These are phyloP conservation scores for Coilia nasus DNA, from an alignment of 2,797 vertebrate genomes.

Conservation along the genomic window DNA sequence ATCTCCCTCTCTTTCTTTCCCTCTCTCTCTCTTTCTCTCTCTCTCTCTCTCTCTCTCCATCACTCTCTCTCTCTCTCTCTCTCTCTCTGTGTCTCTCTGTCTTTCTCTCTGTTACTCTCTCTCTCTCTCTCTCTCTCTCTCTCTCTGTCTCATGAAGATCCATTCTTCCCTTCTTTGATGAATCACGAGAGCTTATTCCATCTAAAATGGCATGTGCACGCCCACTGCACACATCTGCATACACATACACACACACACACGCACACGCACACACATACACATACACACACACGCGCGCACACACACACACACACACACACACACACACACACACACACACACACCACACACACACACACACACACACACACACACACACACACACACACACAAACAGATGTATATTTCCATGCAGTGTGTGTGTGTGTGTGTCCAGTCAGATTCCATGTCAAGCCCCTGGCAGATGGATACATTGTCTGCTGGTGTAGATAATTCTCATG, in stretches of 20 bases:
- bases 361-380: too few relatives aligned
- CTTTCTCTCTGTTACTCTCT: not conserved
- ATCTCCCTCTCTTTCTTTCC: not conserved
- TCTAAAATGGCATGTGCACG: slow-evolving; percentile 9
- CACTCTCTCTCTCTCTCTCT: not conserved
- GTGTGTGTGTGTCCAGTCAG: not conserved
- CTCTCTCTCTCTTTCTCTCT: not conserved
- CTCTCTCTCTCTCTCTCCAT: not conserved
- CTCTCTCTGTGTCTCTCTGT: not conserved
- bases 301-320: too few relatives aligned
- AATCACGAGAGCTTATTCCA: slow-evolving; percentile 5
- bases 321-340: not conserved
- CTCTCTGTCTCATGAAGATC: not conserved
- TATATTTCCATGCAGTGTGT: not conserved
- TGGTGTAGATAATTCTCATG: slow-evolving; percentile 33
- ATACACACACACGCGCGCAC: slow-evolving; percentile 9
- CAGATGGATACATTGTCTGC: slow-evolving; percentile 41
- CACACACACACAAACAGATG: too few relatives aligned
- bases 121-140: not conserved
- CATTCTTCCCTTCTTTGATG: slow-evolving; percentile 11
- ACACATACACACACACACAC: not conserved
- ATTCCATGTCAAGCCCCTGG: slow-evolving; percentile 24
- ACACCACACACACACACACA: not conserved
- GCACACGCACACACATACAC: not conserved
- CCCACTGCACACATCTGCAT: slow-evolving; percentile 13